Evolutionary conservation across 2,888 invertebrate species (phyloP).

Genomic region (Drosophila suboccidentalis): DNA sequence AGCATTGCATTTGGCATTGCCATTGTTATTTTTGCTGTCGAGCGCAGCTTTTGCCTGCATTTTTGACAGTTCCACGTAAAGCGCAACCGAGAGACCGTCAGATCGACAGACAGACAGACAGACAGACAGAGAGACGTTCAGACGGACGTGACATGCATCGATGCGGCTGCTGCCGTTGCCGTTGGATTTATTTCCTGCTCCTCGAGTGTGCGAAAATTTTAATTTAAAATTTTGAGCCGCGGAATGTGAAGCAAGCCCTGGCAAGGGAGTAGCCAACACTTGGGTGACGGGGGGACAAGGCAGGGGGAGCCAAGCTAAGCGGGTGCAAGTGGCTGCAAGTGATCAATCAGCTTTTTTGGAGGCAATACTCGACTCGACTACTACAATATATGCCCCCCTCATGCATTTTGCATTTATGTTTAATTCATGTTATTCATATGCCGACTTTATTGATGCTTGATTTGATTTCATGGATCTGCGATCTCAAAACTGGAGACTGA

Average conservation of each 20-base stretch:
- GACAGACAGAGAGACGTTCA: conserved; percentile 8
- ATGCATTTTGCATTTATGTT: conserved; percentile 80
- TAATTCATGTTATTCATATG: conserved; percentile 82
- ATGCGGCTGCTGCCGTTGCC: conserved; percentile 71
- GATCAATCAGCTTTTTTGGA: conserved; percentile 58
- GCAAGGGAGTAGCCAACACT: background rate
- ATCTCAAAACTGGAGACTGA: conserved; percentile 11
- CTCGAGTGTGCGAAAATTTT: conserved; percentile 77
- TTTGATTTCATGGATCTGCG: conserved; percentile 61
- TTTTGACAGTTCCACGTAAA: conserved; percentile 82
- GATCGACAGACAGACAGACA: conserved; percentile 18
- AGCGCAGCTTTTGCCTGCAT: conserved; percentile 70
- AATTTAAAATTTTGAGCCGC: conserved; percentile 73
- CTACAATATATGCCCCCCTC: conserved; percentile 3
- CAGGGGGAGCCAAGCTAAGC: conserved; percentile 19
- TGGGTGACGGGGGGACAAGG: background rate
- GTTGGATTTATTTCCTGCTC: conserved; percentile 80
- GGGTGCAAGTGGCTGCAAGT: conserved; percentile 51
- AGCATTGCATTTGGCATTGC: conserved; percentile 59
- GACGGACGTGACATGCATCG: conserved; percentile 79
- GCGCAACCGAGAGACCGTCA: conserved; percentile 45
- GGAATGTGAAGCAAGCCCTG: conserved; percentile 44
- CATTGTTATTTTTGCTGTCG: conserved; percentile 42
- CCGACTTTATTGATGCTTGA: conserved; percentile 80
- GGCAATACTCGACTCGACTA: conserved; percentile 14